Evolutionary conservation across 2,113 vertebrate genomes (phyloP), one percentile per base, ranked within the genome.

Genomic region (Lepidothrix coronata): DNA sequence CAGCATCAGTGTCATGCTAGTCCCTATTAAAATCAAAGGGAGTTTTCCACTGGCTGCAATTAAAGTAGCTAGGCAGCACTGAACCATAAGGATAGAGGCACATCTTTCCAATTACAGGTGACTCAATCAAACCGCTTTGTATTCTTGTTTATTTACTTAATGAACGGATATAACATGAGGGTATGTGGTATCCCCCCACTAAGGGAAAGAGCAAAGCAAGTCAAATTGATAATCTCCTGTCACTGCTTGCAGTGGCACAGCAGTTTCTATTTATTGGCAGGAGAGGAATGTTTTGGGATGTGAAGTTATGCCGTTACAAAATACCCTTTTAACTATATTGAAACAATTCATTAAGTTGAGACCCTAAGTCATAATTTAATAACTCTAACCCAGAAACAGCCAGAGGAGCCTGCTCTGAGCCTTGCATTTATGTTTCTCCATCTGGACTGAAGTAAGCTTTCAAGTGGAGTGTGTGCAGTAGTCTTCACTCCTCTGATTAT

Each of bases 21-120:
- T 28, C 88, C 44, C 58, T 25, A 54, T 88, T 88, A 91, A 82
- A 95, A 91, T 94, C 67, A 90, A 92, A 73, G 46, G 74, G 54
- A 70, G 9, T 23, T 88, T 96, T 68, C 67, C 43, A n/a, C 33
- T 33, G 74, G 24, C 71, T 90, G 27, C n/a, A 87, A 48, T 81
- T 94, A 91, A 78, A 89, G 49, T 59, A 78, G 27, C 48, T 52
- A 44, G 68, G 22, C 65, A 85, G 65, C 30, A 39, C 46, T 2
- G 14, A 89, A 67, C 28, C 57, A 13, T 21, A 77, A 46, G 51
- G 41, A 41, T 71, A 43, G 28, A 84, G 65, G 51, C 31, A 67
- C 28, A 75, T 63, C 61, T 33, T 78, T 58, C 68, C 57, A 51
- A 19, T 59, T 80, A 24, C 35, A 85, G 77, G 70, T 91, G 68